Conservation (phyloP, 2,797 vertebrate genomes). For the Trachops cirrhosus region DNA sequence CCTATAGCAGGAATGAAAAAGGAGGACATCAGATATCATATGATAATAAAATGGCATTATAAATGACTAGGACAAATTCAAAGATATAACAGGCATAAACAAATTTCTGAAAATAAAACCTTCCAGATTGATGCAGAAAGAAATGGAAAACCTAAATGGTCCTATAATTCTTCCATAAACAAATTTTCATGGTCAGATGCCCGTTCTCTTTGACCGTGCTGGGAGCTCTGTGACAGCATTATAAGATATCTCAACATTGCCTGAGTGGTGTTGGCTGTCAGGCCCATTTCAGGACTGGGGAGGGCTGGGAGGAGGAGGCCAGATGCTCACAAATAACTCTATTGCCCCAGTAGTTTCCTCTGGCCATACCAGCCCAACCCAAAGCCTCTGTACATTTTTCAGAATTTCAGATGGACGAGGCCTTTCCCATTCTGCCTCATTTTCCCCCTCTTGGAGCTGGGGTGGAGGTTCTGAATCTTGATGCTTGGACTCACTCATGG, state of each 20-base stretch:
- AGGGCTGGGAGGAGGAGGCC: neutral
- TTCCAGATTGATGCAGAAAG: neutral
- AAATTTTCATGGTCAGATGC: neutral
- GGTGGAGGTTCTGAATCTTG: neutral
- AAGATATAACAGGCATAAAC: neutral
- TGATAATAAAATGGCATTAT: neutral
- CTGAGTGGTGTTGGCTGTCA: neutral
- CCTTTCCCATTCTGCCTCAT: neutral
- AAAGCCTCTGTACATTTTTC: neutral
- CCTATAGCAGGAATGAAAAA: neutral
- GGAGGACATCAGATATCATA: neutral
- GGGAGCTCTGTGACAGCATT: neutral
- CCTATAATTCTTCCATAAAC: neutral
- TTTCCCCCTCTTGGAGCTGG: neutral
- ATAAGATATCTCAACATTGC: neutral
- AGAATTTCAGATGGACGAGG: neutral
- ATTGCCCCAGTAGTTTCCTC: neutral
- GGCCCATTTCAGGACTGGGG: neutral
- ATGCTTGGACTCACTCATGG: neutral
- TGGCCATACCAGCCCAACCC: neutral
- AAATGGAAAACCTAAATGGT: slow-evolving; percentile 19
- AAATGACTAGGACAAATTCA: neutral
- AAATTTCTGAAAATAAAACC: neutral
- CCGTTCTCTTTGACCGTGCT: neutral
- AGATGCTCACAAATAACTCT: neutral